These are phyloP conservation scores for Lemur catta DNA, from an alignment of 2,797 vertebrate species.

Conservation along the genomic window DNA sequence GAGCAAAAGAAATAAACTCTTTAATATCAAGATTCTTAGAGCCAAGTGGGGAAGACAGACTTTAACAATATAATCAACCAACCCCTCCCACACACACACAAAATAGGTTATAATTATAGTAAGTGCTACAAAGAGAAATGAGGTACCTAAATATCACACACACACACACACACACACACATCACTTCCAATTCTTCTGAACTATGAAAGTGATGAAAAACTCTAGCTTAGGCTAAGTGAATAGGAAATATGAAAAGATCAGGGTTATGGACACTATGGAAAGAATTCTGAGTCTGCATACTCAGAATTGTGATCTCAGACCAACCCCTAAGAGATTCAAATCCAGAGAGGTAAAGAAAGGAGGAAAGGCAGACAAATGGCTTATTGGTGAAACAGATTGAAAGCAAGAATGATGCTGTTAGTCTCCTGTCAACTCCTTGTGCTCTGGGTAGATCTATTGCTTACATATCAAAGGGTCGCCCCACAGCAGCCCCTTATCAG, in stretches of 20 bases:
- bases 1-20: not conserved
- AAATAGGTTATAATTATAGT: not conserved
- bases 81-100: not conserved
- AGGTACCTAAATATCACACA: not conserved
- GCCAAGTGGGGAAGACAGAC: not conserved
- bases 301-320: not conserved
- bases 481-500: not conserved
- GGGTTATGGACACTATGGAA: not conserved
- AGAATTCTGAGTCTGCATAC: not conserved
- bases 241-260: not conserved
- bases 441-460: not conserved
- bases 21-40: not conserved
- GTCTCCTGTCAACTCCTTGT: not conserved
- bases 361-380: not conserved
- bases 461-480: no score
- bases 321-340: not conserved
- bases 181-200: conserved; percentile 16
- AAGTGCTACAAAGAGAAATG: not conserved
- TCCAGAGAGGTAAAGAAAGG: not conserved
- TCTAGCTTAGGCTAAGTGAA: not conserved
- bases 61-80: not conserved
- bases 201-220: not conserved
- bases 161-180: not conserved
- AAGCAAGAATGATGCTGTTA: not conserved
- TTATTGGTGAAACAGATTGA: not conserved